Evolutionary conservation across 2,113 vertebrate genomes (phyloP).

Genomic region (Corythaeola cristata): DNA sequence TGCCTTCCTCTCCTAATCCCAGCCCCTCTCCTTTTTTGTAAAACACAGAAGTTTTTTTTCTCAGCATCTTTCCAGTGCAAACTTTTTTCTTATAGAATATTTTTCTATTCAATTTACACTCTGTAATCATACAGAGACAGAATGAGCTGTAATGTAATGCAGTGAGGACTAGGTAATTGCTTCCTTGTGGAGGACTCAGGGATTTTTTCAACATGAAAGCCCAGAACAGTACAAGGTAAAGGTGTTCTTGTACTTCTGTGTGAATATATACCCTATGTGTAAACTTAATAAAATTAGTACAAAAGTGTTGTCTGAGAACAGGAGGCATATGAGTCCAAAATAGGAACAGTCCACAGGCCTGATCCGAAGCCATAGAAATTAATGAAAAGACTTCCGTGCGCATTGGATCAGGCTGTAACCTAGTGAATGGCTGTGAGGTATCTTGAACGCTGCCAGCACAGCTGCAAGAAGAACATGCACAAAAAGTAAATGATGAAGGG

Average conservation of each 20-base stretch:
- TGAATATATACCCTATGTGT: not conserved
- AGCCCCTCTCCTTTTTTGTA: not conserved
- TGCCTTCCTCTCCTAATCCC: not conserved
- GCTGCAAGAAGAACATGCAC: constrained; percentile 40
- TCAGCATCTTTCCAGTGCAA: not conserved
- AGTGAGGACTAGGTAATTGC: not conserved
- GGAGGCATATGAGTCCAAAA: not conserved
- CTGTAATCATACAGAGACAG: not conserved
- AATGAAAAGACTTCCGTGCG: constrained; percentile 33
- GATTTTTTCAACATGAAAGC: not conserved
- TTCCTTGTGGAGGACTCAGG: not conserved
- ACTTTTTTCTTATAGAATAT: not conserved
- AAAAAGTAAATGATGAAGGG: constrained; percentile 32
- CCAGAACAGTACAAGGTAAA: not conserved
- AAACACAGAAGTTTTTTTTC: not conserved
- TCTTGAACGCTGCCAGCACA: constrained; percentile 49
- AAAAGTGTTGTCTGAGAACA: not conserved
- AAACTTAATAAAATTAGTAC: not conserved
- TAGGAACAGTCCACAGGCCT: not conserved
- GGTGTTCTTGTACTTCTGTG: not conserved
- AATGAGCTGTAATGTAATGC: not conserved
- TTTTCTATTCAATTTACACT: not conserved
- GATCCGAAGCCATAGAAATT: not conserved
- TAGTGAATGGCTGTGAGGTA: constrained; percentile 6
- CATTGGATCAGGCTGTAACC: not conserved